Evolutionary conservation across 2,888 invertebrate species (phyloP), one percentile per base, ranked within the genome.

Genomic region (Craniophora ligustri): DNA sequence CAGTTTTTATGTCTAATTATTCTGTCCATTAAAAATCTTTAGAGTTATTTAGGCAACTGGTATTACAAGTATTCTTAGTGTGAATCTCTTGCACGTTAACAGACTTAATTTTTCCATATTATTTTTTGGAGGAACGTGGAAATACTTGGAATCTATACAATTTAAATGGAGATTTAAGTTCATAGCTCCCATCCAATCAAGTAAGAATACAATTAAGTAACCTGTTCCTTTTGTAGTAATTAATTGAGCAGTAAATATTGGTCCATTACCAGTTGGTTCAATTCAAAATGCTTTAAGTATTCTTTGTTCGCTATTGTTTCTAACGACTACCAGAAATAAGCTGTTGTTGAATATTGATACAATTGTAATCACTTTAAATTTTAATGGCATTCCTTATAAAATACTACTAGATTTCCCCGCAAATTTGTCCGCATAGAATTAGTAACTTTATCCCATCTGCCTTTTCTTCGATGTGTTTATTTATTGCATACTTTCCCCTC

Each of bases 131-230:
- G 42, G 2, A 32, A 16, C 16, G 13, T 2, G 32, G 16, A 51
- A 48, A 44, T 28, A 41, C 41, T 59, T 13, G 23, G 44, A 23
- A 65, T 54, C 46, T 34, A 18, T 30, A 36, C 19, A 34, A 47
- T 42, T 64, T 54, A 59, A 19, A 13, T n/a, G 32, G 44, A 54
- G 54, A 65, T 65, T 65, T 65, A 59, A 47, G 60, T 65, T 35
- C 21, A 32, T 11, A 40, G 41, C 36, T 23, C 28, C 41, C 6
- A 44, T 66, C 57, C 51, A 65, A 65, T 68, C 69, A 69, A 55
- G 48, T 47, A 14, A n/a, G 36, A 53, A 51, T 46, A 69, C 65
- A 69, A 69, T 69, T 61, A 68, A 61, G 30, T 55, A 35, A 58
- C 51, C 44, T 41, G 53, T 48, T 32, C 59, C 48, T 49, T 57